Evolutionary conservation across 2,888 invertebrate species (phyloP), one percentile per base, ranked within the genome.

Genomic region (Amphiduros pacificus): DNA sequence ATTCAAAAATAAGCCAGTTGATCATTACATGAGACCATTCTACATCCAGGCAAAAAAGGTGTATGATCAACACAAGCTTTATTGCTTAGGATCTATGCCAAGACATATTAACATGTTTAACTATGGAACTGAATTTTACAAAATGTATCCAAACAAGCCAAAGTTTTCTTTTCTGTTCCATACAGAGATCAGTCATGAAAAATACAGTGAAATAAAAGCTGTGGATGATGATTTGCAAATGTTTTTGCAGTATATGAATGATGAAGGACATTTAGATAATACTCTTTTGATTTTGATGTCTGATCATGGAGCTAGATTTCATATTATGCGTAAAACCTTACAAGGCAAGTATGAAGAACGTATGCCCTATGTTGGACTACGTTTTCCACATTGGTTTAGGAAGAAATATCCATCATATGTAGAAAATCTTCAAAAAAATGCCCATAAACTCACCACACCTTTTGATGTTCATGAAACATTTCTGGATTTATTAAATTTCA

Each of bases 261-360:
- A 84, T 4, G 84, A 85, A 0, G 88, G 89, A 0, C 82, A 88
- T 41, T 83, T 94, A 22, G 88, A 94, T 65, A 88, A 92, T 71
- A 92, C 95, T 0, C 77, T 96, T 67, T 82, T 97, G 0, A 88
- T 96, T 59, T 77, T 96, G 2, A 93, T 96, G 93, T 91, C 93
- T 3, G 96, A 97, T 83, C 96, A 97, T 80, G 96, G 96, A 0
- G 72, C 75, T 2, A 73, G 94, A 77, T 94, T 91, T 82, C 89
- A 91, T 0, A 86, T 88, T 56, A 87, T 94, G 6, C 87, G 96
- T 0, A 88, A 90, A 72, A 94, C 94, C 0, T 85, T 92, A 4
- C 94, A 94, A 80, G 95, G 95, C 0, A 93, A 94, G 80, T 87
- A 92, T 61, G 95, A 96, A 75, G 94, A 96, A 77, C 87, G 95